phyloP scores from a whole-genome alignment of 1,140 invertebrate species.

The Notospermus geniculatus region DNA sequence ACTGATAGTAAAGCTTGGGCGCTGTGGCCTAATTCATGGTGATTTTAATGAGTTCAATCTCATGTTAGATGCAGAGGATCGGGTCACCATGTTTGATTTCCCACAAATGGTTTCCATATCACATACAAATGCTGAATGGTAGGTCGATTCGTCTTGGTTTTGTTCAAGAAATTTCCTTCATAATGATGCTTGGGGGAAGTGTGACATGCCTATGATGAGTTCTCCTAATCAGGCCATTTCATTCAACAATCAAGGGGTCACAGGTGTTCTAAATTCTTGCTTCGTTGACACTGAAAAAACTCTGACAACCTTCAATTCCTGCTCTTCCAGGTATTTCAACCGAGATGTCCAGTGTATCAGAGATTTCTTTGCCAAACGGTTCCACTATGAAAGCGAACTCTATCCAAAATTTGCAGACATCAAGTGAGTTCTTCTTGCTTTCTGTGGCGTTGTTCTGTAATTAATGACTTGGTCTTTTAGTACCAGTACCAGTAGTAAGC shows the following conservation, averaged over 20 bases:
- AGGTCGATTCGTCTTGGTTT: conserved; percentile 41
- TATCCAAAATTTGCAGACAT: conserved; percentile 85
- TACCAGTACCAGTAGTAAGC: too few relatives aligned
- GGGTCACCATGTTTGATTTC: conserved; percentile 94
- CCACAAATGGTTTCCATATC: conserved; percentile 98
- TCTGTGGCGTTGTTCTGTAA: too few relatives aligned
- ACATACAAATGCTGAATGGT: conserved; percentile 89
- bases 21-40: conserved; percentile 95
- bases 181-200: not conserved
- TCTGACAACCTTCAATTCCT: conserved; percentile 10
- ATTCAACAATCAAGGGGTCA: too few relatives aligned
- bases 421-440: conserved; percentile 38
- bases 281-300: not conserved
- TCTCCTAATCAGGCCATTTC: too few relatives aligned
- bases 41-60: conserved; percentile 93
- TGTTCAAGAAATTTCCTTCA: too few relatives aligned
- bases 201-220: too few relatives aligned
- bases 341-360: conserved; percentile 91
- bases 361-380: conserved; percentile 89
- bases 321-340: conserved; percentile 76
- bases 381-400: conserved; percentile 85
- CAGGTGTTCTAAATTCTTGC: not conserved
- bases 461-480: too few relatives aligned
- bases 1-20: conserved; percentile 84
- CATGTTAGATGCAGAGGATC: conserved; percentile 67